Base-by-base conservation (phyloP, 2,888 invertebrate species). In the Erannis defoliaria region DNA sequence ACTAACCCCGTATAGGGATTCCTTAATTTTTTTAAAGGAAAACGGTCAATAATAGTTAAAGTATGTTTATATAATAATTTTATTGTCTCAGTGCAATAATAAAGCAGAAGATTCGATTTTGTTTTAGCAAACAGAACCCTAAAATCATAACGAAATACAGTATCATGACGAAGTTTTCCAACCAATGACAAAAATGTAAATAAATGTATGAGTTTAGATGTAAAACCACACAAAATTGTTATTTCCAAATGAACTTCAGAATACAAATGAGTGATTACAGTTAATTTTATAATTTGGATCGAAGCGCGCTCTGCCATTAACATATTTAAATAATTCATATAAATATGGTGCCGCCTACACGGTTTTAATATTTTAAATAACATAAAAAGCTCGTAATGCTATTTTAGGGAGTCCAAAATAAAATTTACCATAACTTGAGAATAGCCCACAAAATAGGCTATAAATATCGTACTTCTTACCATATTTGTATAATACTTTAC, bases 201-300 rank as follows among this genome's bases (percentile, higher is more conserved):
- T 21, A 53, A 54, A 54, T 23, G 42, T 6, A 43, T 43, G 16
- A 4, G 5, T 49, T 35, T 49, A 14, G 23, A 51, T 26, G 26
- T 40, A 29, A 45, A 55, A 35, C 23, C 23, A 26, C 35, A 16
- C 35, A 60, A 59, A 57, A 42, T 40, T 53, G 54, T 42, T 38
- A 50, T 60, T 42, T 23, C 14, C 14, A 37, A 51, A 42, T 46
- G 31, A 46, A 29, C 40, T 45, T 48, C 38, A 16, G 61, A 61
- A 61, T 61, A 61, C 40, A 61, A 61, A 55, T 42, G 16, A 51
- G 51, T 56, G 38, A 51, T 61, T 46, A 40, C 37, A 40, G 40
- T 26, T 46, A 56, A 46, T 61, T 61, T 51, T 55, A 56, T 61
- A 55, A 55, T 51, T 51, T 46, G 50, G 50, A 55, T 61, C 16